Conservation (phyloP, 2,113 vertebrate species). For the Rhabdomys dilectus region DNA sequence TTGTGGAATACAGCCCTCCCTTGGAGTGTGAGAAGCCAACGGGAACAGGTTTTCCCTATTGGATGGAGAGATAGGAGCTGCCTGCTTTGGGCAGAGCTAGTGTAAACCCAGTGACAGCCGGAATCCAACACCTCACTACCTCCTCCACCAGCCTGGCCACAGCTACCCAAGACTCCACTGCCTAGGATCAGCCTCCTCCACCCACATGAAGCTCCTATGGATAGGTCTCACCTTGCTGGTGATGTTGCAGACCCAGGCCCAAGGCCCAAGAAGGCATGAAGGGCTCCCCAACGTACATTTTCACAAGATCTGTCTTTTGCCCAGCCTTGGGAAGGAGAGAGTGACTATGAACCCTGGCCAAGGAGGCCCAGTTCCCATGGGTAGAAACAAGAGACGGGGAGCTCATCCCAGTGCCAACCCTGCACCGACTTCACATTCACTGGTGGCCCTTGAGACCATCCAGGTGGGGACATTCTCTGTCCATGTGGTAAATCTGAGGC, state of each 20-base stretch:
- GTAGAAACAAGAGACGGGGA: too few relatives aligned
- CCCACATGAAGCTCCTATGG: neutral
- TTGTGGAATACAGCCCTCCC: neutral
- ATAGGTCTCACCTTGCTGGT: neutral
- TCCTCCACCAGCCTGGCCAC: neutral
- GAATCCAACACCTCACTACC: neutral
- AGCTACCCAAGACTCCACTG: neutral
- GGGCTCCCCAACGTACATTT: neutral
- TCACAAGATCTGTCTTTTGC: neutral
- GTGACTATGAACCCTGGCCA: neutral
- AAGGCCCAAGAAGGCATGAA: too few relatives aligned
- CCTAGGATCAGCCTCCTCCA: neutral
- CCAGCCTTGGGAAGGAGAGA: neutral
- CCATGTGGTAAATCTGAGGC: neutral
- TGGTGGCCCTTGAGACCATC: accelerated
- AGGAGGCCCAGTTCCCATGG: neutral
- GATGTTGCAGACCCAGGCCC: neutral
- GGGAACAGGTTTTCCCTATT: too few relatives aligned
- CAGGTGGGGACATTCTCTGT: neutral
- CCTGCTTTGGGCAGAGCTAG: too few relatives aligned
- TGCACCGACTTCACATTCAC: too few relatives aligned
- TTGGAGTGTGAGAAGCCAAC: neutral
- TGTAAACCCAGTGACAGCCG: too few relatives aligned
- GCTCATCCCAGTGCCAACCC: neutral
- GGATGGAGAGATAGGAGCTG: neutral